A percentile compares a stretch with the other conserved stretches of the same genome.
Evolutionary conservation across 2,888 invertebrate genomes (phyloP).

Genomic region (Brenthis daphne): DNA sequence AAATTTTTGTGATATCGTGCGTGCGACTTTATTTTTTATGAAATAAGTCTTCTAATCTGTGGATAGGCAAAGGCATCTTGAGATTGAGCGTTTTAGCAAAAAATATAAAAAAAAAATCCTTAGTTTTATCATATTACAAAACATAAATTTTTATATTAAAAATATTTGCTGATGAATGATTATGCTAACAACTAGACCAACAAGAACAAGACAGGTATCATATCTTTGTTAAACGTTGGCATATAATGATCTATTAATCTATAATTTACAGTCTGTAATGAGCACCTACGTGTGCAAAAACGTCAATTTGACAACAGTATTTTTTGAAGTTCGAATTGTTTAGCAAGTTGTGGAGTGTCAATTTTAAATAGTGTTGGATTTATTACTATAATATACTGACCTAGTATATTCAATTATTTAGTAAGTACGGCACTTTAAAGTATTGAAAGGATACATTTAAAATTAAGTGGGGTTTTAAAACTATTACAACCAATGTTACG

Average conservation of each 20-base stretch:
- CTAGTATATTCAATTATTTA: slow-evolving; percentile 36
- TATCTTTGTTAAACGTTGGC: too few relatives aligned
- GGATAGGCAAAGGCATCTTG: too few relatives aligned
- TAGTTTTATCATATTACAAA: too few relatives aligned
- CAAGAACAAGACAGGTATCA: too few relatives aligned
- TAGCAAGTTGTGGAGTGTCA: slow-evolving; percentile 11
- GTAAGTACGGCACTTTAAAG: slow-evolving; percentile 45
- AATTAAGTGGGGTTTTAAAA: slow-evolving; percentile 29
- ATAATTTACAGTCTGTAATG: too few relatives aligned
- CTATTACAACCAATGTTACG: slow-evolving; percentile 64
- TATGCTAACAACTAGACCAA: too few relatives aligned
- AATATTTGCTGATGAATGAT: too few relatives aligned
- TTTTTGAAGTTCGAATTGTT: slow-evolving; percentile 6
- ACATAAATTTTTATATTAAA: too few relatives aligned
- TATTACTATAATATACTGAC: background rate
- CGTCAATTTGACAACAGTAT: slow-evolving; percentile 7
- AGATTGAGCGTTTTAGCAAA: too few relatives aligned
- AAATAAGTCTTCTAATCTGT: too few relatives aligned
- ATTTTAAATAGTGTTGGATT: slow-evolving; percentile 8
- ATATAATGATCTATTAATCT: too few relatives aligned
- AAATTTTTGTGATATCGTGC: slow-evolving; percentile 23
- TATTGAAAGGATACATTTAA: slow-evolving; percentile 19
- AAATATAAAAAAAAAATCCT: too few relatives aligned
- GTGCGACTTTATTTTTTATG: slow-evolving; percentile 22
- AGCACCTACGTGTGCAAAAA: background rate